A percentile compares a stretch with the other conserved stretches of the same genome.
phyloP scores from a whole-genome alignment of 2,888 invertebrate species.

The Protophormia terraenovae region DNA sequence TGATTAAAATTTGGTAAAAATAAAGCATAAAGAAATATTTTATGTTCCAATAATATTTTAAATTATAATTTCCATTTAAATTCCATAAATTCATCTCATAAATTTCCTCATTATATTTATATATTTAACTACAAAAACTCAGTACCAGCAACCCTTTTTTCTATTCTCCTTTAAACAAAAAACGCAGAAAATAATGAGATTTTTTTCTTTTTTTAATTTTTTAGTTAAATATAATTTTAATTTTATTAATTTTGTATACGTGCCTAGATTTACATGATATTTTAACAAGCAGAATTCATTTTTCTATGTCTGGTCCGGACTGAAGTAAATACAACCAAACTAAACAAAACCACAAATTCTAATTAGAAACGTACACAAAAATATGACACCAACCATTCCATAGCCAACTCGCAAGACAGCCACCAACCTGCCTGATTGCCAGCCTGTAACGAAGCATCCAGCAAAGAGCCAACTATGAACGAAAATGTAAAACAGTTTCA shows the following conservation, averaged over 20 bases:
- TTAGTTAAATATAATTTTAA: slow-evolving; percentile 54
- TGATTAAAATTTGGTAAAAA: too few species aligned
- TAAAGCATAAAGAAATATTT: too few species aligned
- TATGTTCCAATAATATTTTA: not conserved
- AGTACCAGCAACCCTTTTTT: slow-evolving; percentile 13
- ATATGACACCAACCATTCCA: not conserved
- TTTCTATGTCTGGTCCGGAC: slow-evolving; percentile 17
- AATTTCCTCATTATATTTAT: not conserved
- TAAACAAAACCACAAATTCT: slow-evolving; percentile 62
- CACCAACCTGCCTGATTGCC: not conserved
- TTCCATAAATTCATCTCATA: not conserved
- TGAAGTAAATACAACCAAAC: slow-evolving; percentile 37
- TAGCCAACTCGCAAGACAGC: not conserved
- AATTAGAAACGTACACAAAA: slow-evolving; percentile 55
- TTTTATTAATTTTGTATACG: slow-evolving; percentile 66
- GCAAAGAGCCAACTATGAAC: slow-evolving; percentile 18
- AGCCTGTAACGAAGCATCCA: not conserved
- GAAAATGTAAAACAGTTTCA: slow-evolving; percentile 29
- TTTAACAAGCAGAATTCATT: slow-evolving; percentile 45
- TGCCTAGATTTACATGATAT: slow-evolving; percentile 59
- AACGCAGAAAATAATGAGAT: slow-evolving; percentile 35
- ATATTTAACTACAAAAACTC: not conserved
- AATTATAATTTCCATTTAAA: not conserved
- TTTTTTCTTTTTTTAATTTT: not conserved
- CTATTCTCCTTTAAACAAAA: not conserved